Percentiles rank a stretch among this genome's conserved stretches.
Conservation (phyloP, 2,113 vertebrate genomes). For the Phasianus colchicus region DNA sequence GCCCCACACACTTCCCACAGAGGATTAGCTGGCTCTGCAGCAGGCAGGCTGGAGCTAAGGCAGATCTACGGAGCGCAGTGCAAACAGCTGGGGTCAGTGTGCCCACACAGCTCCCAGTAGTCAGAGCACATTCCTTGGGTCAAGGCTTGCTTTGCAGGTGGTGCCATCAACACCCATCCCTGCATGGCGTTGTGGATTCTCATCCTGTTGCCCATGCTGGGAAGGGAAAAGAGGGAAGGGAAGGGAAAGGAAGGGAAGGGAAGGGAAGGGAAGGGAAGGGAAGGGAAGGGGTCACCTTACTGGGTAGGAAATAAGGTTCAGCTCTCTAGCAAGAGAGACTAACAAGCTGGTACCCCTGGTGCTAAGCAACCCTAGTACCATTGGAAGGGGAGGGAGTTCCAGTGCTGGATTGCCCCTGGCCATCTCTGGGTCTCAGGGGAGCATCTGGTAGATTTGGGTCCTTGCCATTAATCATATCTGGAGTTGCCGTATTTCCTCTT, state of each 20-base stretch:
- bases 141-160: background rate
- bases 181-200: fast-evolving
- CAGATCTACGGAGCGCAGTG: background rate
- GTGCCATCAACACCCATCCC: background rate
- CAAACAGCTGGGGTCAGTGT: background rate
- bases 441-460: background rate
- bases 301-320: no score
- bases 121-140: background rate
- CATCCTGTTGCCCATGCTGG: background rate
- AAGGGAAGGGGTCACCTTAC: no score
- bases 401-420: background rate
- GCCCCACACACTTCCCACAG: background rate
- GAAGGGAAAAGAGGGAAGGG: no score
- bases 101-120: background rate
- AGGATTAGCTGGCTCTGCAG: background rate
- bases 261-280: no score
- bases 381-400: background rate
- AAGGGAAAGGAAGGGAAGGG: no score
- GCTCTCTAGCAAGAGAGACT: background rate
- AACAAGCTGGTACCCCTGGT: background rate
- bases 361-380: no score
- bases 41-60: background rate
- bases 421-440: background rate
- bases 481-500: background rate
- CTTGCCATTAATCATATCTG: background rate